These are phyloP conservation scores for Drosophila rufa DNA, from an alignment of 1,140 invertebrate species.

Conservation along the genomic window DNA sequence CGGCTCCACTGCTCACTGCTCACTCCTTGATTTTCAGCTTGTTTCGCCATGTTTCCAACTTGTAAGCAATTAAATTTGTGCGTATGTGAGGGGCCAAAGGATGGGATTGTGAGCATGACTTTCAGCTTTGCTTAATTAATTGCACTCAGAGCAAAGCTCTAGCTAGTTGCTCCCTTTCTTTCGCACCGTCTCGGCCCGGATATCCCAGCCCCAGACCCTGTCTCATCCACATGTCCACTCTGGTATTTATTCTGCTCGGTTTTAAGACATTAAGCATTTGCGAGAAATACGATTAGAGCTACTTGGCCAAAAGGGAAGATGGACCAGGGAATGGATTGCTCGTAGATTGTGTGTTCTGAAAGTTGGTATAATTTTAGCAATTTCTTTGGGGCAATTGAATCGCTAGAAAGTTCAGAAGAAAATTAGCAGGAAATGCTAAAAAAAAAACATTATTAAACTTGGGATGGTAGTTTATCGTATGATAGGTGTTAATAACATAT, in stretches of 20 bases:
- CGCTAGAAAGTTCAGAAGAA: neutral
- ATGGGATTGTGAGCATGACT: constrained; percentile 65
- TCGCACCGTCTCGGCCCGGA: constrained; percentile 1
- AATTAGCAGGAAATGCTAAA: neutral
- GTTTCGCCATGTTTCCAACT: constrained; percentile 76
- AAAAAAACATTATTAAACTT: neutral
- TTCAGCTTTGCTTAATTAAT: constrained; percentile 83
- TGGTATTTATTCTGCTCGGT: constrained; percentile 46
- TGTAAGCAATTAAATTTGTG: constrained; percentile 80
- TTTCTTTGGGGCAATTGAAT: constrained; percentile 5
- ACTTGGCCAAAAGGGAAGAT: constrained; percentile 7
- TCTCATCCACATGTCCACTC: constrained; percentile 24
- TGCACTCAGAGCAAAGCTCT: constrained; percentile 74
- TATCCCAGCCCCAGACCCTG: constrained; percentile 4
- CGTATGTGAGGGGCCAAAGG: constrained; percentile 24
- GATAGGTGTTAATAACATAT: too few species aligned
- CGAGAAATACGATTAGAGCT: constrained; percentile 43
- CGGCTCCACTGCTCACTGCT: neutral
- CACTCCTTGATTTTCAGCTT: constrained; percentile 34
- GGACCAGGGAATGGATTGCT: neutral
- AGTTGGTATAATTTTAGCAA: neutral
- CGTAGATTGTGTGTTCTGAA: constrained; percentile 11
- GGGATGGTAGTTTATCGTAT: neutral
- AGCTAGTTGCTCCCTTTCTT: constrained; percentile 17
- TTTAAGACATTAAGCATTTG: constrained; percentile 57